phyloP scores from a whole-genome alignment of 2,888 invertebrate genomes.

The Volucella inanis region DNA sequence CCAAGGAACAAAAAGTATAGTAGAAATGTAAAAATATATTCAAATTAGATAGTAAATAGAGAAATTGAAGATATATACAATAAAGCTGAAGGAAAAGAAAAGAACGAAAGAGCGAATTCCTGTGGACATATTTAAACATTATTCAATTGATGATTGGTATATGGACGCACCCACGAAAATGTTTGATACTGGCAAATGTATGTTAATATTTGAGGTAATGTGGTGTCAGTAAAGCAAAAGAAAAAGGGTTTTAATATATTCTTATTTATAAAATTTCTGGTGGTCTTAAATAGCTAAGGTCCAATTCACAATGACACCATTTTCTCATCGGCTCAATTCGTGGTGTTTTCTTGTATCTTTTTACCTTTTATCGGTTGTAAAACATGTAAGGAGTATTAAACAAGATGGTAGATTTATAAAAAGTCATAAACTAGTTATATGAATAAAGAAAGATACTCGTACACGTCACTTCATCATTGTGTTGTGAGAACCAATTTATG shows the following conservation, averaged over 20 bases:
- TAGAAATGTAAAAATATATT: constrained; percentile 6
- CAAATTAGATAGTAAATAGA: constrained; percentile 31
- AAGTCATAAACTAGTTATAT: neutral
- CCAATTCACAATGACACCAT: neutral
- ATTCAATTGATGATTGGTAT: constrained; percentile 22
- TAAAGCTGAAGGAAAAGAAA: too few relatives aligned
- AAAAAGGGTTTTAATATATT: neutral
- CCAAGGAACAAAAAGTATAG: neutral
- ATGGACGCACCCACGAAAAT: constrained; percentile 27
- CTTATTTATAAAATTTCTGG: constrained; percentile 6
- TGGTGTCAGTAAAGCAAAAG: neutral
- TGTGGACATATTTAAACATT: neutral
- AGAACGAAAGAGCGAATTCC: constrained; percentile 11
- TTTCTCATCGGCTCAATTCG: neutral
- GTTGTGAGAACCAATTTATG: too few relatives aligned
- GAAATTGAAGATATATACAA: neutral
- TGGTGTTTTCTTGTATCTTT: neutral
- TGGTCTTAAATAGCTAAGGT: neutral
- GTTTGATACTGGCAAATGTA: constrained; percentile 1
- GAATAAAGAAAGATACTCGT: constrained; percentile 15
- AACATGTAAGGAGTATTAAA: neutral
- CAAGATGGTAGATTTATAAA: constrained; percentile 4
- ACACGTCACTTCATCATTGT: too few relatives aligned
- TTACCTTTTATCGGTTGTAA: neutral
- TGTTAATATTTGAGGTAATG: neutral